Evolutionary conservation across 2,113 vertebrate genomes (phyloP), one percentile per base, ranked within the genome.

Genomic region (Xiphophorus maculatus): DNA sequence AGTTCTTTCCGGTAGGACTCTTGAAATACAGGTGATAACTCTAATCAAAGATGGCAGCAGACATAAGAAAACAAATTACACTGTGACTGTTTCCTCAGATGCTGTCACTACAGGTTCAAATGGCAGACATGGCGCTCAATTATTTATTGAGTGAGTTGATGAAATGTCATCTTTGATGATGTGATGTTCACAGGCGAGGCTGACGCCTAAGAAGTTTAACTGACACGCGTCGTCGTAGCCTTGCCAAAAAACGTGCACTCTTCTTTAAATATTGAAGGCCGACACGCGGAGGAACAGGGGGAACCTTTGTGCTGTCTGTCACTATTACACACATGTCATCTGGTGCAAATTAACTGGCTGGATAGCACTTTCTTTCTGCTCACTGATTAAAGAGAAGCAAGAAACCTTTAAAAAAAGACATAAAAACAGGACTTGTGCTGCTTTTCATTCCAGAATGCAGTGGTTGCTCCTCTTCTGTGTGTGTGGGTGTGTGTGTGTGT

Each of bases 241-340:
- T 83, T 81, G 78, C 79, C 86, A 81, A 85, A 90, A 37, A 82
- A 89, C 84, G 79, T 44, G 81, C 40, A 79, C 73, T 83, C 81
- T 76, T 82, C 84, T 90, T 93, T 86, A 92, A 92, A 94, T 93
- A 92, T 93, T 92, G 87, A 93, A 89, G 91, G 83, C 74, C 76
- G 77, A 88, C 85, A 92, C 74, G 71, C 84, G 85, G 83, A 84
- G 77, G 80, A 81, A 82, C 90, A 89, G 33, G 82, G 72, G 77
- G 73, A 74, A n/a, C 70, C 88, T 88, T 89, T 87, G 84, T 86
- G 83, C 88, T 81, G 88, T 75, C 74, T 86, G 82, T 91, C 86
- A 87, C 84, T 77, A 86, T 82, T 74, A 75, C 54, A 89, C 88
- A 89, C 77, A 22, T 9, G 85, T 88, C 86, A 74, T 75, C 81